Conservation (phyloP, 2,113 vertebrate species). For the Mirza zaza region DNA sequence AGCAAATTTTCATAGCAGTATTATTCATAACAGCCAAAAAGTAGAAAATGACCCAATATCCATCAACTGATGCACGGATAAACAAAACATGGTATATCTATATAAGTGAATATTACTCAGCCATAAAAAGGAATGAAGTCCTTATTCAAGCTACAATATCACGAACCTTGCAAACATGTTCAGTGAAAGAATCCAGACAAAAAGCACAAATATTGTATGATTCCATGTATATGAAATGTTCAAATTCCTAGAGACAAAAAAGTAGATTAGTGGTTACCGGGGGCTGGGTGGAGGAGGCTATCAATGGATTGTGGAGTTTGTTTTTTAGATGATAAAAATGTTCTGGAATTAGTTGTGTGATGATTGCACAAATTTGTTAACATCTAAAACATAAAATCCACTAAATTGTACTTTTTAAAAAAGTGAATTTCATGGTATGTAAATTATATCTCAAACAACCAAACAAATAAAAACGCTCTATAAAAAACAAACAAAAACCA, state of each 20-base stretch:
- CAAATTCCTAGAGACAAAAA: background rate
- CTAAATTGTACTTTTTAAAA: background rate
- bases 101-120: slow-evolving; percentile 25
- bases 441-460: background rate
- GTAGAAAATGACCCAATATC: background rate
- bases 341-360: background rate
- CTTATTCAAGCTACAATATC: background rate
- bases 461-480: background rate
- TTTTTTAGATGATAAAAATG: background rate
- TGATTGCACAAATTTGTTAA: background rate
- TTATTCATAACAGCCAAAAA: slow-evolving; percentile 6
- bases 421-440: background rate
- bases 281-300: background rate
- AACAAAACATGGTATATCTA: background rate
- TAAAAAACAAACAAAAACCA: background rate
- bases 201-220: background rate
- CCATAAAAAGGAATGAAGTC: slow-evolving; percentile 17
- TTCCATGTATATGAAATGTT: slow-evolving; percentile 19
- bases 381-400: background rate
- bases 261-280: background rate
- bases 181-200: background rate
- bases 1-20: background rate
- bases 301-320: background rate
- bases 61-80: background rate
- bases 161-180: background rate